Evolutionary conservation across 2,888 invertebrate species (phyloP).

Genomic region (Nesidiocoris tenuis): DNA sequence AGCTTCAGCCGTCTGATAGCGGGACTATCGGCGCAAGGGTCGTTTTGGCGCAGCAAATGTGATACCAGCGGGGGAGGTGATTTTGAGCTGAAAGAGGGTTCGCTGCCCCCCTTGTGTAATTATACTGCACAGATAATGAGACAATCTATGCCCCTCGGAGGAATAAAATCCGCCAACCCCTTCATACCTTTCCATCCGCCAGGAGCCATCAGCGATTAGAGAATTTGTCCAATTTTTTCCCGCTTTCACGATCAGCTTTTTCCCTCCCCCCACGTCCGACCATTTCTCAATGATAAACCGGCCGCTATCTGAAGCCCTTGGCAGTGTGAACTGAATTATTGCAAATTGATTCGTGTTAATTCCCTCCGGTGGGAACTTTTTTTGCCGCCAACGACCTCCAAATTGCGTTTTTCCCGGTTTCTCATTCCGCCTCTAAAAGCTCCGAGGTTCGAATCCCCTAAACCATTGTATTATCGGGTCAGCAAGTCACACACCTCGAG

Average conservation of each 20-base stretch:
- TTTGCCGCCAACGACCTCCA: neutral
- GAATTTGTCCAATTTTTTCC: slow-evolving; percentile 42
- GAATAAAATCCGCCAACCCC: slow-evolving; percentile 32
- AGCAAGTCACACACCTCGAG: slow-evolving; percentile 20
- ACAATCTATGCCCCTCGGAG: slow-evolving; percentile 43
- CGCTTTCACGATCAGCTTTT: neutral
- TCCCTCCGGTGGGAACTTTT: slow-evolving; percentile 21
- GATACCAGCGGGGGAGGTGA: slow-evolving; percentile 7
- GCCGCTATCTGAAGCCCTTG: slow-evolving; percentile 17
- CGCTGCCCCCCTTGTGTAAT: slow-evolving; percentile 28
- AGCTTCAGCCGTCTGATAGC: slow-evolving; percentile 20
- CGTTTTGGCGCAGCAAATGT: slow-evolving; percentile 1
- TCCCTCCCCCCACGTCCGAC: neutral
- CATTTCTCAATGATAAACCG: slow-evolving; percentile 43
- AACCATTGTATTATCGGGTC: slow-evolving; percentile 41
- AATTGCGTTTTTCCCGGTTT: neutral
- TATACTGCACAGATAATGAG: slow-evolving; percentile 39
- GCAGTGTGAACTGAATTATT: slow-evolving; percentile 41
- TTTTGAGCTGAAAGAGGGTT: slow-evolving; percentile 5
- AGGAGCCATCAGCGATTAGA: slow-evolving; percentile 26
- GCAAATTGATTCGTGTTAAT: slow-evolving; percentile 45
- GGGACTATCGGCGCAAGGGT: slow-evolving; percentile 21
- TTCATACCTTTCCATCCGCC: neutral
- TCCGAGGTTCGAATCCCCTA: neutral
- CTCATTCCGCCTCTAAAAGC: slow-evolving; percentile 6